Evolutionary conservation across 53 echinoderm and acorn worm genomes (phyloP).

Genomic region (Crossaster papposus): DNA sequence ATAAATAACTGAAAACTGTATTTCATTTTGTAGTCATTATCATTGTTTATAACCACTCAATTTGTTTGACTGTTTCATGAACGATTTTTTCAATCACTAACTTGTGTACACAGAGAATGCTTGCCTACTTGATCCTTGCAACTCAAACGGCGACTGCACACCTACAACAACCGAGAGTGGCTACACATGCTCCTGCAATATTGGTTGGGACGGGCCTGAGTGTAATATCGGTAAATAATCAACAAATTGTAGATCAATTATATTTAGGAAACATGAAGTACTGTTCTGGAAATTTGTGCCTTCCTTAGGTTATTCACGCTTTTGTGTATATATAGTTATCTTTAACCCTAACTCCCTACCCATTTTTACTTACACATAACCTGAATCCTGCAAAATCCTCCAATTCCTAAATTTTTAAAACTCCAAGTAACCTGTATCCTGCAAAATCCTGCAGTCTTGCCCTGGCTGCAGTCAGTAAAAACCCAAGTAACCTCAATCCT

Average conservation of each 20-base stretch:
- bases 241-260: not conserved
- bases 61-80: constrained; percentile 30
- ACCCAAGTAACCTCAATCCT: too few species aligned
- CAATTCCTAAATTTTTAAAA: too few species aligned
- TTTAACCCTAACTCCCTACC: too few species aligned
- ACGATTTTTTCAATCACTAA: not conserved
- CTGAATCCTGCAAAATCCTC: too few species aligned
- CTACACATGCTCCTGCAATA: constrained; percentile 71
- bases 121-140: constrained; percentile 83
- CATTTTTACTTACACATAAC: too few species aligned
- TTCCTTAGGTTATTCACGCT: too few species aligned
- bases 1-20: not conserved
- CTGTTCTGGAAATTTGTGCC: too few species aligned
- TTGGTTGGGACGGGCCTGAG: constrained; percentile 77
- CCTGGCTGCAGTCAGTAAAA: too few species aligned
- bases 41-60: not conserved
- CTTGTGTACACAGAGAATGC: constrained; percentile 72
- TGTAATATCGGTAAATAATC: constrained; percentile 76
- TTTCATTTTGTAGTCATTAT: not conserved
- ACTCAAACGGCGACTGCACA: constrained; percentile 72
- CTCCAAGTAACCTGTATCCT: too few species aligned
- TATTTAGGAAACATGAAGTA: not conserved
- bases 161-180: constrained; percentile 53
- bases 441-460: too few species aligned
- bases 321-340: too few species aligned